Percentiles rank a stretch among this genome's conserved stretches.
Evolutionary conservation across 2,888 invertebrate species (phyloP).

Genomic region (Ellobium chinense): DNA sequence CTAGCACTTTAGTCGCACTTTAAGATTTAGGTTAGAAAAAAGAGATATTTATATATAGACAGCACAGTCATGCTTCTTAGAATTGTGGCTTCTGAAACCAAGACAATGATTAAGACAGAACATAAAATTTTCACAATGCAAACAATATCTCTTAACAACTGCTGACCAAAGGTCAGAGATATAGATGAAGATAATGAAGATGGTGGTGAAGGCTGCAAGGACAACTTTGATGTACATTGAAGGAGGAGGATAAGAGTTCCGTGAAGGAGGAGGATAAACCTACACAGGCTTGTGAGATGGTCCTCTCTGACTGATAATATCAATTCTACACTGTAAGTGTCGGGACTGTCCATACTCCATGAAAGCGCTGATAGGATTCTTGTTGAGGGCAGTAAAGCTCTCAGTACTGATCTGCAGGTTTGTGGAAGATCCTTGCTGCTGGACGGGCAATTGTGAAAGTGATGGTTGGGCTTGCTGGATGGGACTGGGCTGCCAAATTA

Average conservation of each 20-base stretch:
- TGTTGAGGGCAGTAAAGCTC: constrained; percentile 77
- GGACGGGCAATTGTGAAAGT: background rate
- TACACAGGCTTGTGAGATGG: constrained; percentile 79
- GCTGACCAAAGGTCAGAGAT: background rate
- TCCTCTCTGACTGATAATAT: constrained; percentile 74
- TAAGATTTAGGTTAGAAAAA: too few relatives aligned
- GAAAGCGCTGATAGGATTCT: constrained; percentile 79
- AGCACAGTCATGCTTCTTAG: too few relatives aligned
- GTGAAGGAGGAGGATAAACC: too few relatives aligned
- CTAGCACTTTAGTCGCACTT: too few relatives aligned
- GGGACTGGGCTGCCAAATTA: background rate
- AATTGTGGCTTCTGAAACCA: too few relatives aligned
- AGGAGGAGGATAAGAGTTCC: too few relatives aligned
- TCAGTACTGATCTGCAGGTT: constrained; percentile 62
- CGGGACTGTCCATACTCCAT: constrained; percentile 79
- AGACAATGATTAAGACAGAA: too few relatives aligned
- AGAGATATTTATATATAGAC: too few relatives aligned
- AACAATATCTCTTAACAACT: background rate
- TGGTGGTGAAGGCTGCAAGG: background rate
- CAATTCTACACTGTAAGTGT: constrained; percentile 73
- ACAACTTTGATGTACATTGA: background rate
- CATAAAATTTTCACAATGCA: too few relatives aligned
- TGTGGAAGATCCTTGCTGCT: background rate
- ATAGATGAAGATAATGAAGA: background rate
- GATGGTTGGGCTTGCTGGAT: background rate